Percentiles rank a stretch among this genome's conserved stretches.
Evolutionary conservation across 2,888 invertebrate species (phyloP).

Genomic region (Polylopha cassiicola): DNA sequence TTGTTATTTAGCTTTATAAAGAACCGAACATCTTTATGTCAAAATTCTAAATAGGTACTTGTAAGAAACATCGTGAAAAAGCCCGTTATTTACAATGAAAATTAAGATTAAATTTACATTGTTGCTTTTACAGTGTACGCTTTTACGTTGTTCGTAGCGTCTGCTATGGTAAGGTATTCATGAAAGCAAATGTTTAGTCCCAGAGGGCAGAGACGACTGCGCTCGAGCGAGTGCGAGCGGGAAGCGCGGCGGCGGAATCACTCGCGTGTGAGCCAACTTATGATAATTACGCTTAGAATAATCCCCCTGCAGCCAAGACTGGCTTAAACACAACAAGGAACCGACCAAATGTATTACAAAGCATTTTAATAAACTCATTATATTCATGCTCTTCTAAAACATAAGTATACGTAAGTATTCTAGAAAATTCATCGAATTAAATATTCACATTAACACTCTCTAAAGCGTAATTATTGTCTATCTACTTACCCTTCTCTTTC

Average conservation of each 20-base stretch:
- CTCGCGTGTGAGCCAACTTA: conserved; percentile 54
- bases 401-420: too few relatives aligned
- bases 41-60: too few relatives aligned
- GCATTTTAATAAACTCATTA: conserved; percentile 5
- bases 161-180: conserved; percentile 72
- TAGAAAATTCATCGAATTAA: too few relatives aligned
- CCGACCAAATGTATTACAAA: conserved; percentile 4
- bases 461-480: too few relatives aligned
- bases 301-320: conserved; percentile 43
- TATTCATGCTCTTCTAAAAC: too few relatives aligned
- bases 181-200: conserved; percentile 67
- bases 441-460: too few relatives aligned
- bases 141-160: conserved; percentile 46
- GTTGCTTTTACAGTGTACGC: conserved; percentile 56
- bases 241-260: conserved; percentile 43
- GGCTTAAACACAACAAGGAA: conserved; percentile 26
- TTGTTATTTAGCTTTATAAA: conserved; percentile 11
- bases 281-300: conserved; percentile 66
- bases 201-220: conserved; percentile 48
- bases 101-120: conserved; percentile 70
- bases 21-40: conserved; percentile 8
- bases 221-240: too few relatives aligned
- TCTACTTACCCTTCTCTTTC: too few relatives aligned
- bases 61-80: conserved; percentile 29
- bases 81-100: conserved; percentile 52